Evolutionary conservation across 2,797 vertebrate species (phyloP), one percentile per base, ranked within the genome.

Genomic region (Odontamblyopus lacepedii): DNA sequence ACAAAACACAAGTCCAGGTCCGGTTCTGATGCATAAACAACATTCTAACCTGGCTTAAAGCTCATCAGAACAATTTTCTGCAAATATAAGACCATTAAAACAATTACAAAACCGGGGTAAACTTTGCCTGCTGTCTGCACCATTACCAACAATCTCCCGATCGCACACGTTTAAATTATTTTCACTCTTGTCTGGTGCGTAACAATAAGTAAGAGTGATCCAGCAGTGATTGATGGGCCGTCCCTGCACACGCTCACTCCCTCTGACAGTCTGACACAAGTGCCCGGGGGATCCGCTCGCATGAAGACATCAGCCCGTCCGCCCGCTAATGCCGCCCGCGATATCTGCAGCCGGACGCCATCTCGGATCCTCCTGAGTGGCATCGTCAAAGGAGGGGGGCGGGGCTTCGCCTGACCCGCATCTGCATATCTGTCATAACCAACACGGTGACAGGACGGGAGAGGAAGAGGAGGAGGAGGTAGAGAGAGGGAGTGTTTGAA

Each of bases 401-500:
- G 63, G 63, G 63, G 63, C 63, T 65, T 50, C 5, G 23, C 3
- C 63, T 65, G 63, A 65, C 63, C 91, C 65, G 77, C 80, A 91
- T 92, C 91, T 92, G 87, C 84, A 87, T 90, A 87, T 85, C 82
- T 79, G 83, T 89, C 86, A 79, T 78, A 48, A 48, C 41, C 63
- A 29, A 65, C 38, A 65, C 16, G 6, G 7, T 29, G 63, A 48
- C 41, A 5, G 63, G 92, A 92, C 90, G 86, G 82, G 44, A 15
- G 44, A 48, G 3, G 44, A 48, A 3, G 11, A 38, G 8, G 35
- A 38, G 50, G 73, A 85, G 27, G 57, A 23, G n/a, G 57, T 27
- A 56, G n/a, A 57, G n/a, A 26, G 55, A 9, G 11, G 4, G 56
- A 26, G 23, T 1, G 51, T 57, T 57, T 57, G 56, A 57, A 27